Percentiles rank a stretch among this genome's conserved stretches.
These are phyloP conservation scores for Ferdinandea cuprea DNA, from an alignment of 2,888 invertebrate species.

Conservation along the genomic window DNA sequence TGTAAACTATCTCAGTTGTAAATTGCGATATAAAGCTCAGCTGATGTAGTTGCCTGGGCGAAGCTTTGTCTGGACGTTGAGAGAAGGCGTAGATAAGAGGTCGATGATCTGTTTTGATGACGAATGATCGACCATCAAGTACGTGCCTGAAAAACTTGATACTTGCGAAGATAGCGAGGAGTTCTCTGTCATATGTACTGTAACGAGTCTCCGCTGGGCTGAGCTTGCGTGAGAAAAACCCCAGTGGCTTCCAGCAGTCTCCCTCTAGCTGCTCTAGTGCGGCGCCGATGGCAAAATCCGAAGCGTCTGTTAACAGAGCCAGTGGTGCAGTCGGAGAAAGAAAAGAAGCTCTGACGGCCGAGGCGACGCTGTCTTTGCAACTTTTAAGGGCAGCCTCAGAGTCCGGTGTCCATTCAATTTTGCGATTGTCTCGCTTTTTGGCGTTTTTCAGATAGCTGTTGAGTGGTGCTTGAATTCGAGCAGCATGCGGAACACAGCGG, in stretches of 20 bases:
- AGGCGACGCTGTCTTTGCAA: constrained; percentile 1
- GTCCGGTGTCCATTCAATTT: neutral
- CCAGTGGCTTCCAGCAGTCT: constrained; percentile 7
- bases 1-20: constrained; percentile 19
- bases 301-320: constrained; percentile 24
- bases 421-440: constrained; percentile 13
- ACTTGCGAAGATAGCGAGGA: constrained; percentile 1
- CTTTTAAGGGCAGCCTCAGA: neutral
- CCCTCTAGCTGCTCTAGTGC: neutral
- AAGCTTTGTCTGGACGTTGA: constrained; percentile 5
- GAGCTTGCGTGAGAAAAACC: constrained; percentile 25
- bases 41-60: neutral
- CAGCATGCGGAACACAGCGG: neutral
- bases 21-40: constrained; percentile 30
- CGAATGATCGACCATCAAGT: neutral
- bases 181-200: constrained; percentile 22
- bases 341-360: neutral
- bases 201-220: constrained; percentile 13
- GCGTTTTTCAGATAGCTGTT: neutral
- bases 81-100: constrained; percentile 1
- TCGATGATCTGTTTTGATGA: constrained; percentile 8
- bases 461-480: neutral
- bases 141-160: constrained; percentile 22
- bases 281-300: constrained; percentile 6
- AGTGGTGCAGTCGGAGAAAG: constrained; percentile 15